Evolutionary conservation across 92 coral and sea anemone species (phyloP), one percentile per base, ranked within the genome.

Genomic region (Heliopora coerulea): DNA sequence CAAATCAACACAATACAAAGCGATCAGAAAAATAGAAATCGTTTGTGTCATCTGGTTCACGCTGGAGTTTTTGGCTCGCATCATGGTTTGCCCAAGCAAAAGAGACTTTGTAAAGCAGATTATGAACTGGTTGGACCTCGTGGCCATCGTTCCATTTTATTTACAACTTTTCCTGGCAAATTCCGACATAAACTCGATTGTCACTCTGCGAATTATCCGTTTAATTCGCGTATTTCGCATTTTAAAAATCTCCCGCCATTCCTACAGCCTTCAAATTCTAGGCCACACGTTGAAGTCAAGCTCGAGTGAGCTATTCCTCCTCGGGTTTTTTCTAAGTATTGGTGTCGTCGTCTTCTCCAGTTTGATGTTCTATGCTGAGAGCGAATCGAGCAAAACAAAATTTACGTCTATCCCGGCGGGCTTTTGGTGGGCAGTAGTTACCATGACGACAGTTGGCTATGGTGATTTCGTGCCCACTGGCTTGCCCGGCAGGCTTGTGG

Each of bases 361-460:
- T 23, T 69, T 90, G 30, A 95, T 95, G 18, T 95, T 82, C 63
- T 95, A 90, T 81, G 99, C 99, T 70, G 99, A 95, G 65, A 88
- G 83, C 39, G 99, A 90, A 70, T 66, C 66, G 0, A 66, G 52
- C 6, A 13, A 49, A 28, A 80, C 85, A 0, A 80, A 83, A 58
- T 95, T 95, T 72, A 85, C 88, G 56, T 87, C 96, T 25, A 95
- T 95, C 70, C 99, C 99, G 49, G 89, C 87, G 42, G 86, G 93
- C 18, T 95, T 95, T 78, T 95, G 99, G 99, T 95, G 99, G 99
- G 99, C 99, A 21, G 96, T 95, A 1, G 96, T 95, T 49, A 95
- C 99, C 78, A 95, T 95, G 99, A 95, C 99, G 37, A 95, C 99
- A 52, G 82, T 95, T 3, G 99, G 99, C 24, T 95, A 95, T 41